phyloP scores from a whole-genome alignment of 1,140 invertebrate genomes.

The Saccostrea cuccullata region DNA sequence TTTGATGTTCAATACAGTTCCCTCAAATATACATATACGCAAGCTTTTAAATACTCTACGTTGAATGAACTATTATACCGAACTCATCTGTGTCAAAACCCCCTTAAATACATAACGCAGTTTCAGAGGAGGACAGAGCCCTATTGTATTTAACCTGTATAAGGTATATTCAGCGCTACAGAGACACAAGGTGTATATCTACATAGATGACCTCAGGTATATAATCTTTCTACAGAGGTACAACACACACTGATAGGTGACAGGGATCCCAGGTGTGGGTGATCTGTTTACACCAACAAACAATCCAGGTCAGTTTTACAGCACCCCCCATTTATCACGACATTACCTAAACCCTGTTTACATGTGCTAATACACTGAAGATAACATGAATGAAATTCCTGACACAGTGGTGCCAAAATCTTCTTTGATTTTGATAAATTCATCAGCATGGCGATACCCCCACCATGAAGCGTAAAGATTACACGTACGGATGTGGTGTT shows the following conservation, averaged over 20 bases:
- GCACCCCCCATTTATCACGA: slow-evolving; percentile 3
- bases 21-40: too few species aligned
- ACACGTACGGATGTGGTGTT: not conserved
- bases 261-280: not conserved
- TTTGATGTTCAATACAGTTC: too few species aligned
- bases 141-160: too few species aligned
- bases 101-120: too few species aligned
- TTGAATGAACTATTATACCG: too few species aligned
- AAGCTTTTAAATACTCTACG: too few species aligned
- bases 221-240: not conserved
- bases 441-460: not conserved
- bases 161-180: too few species aligned
- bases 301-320: slow-evolving; percentile 23
- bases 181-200: not conserved
- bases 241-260: not conserved
- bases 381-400: slow-evolving; percentile 32
- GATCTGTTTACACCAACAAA: not conserved
- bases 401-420: slow-evolving; percentile 4
- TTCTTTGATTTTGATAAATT: slow-evolving; percentile 12
- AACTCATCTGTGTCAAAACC: too few species aligned
- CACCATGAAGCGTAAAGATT: slow-evolving; percentile 13
- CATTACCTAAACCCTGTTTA: slow-evolving; percentile 14
- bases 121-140: too few species aligned
- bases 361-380: slow-evolving; percentile 1
- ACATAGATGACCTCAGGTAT: not conserved